These are phyloP conservation scores for Muscicapa adusta DNA, from an alignment of 2,113 vertebrate species.

Conservation along the genomic window DNA sequence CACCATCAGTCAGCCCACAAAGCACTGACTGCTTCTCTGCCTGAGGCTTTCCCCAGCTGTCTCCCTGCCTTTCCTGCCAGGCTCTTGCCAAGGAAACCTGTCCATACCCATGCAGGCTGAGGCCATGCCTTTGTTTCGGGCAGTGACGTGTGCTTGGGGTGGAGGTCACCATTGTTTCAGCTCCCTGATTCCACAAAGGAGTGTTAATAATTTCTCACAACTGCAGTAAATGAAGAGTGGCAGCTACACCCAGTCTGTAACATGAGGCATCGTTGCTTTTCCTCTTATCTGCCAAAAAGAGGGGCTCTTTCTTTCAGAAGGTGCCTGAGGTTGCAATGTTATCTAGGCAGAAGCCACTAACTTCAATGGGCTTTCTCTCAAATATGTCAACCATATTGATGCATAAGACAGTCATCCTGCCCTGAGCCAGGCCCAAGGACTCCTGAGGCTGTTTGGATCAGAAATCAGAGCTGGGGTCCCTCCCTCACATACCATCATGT, in stretches of 20 bases:
- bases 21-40: not conserved
- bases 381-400: not conserved
- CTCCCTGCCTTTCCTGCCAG: conserved; percentile 16
- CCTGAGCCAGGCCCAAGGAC: not conserved
- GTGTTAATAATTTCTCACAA: conserved; percentile 15
- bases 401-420: not conserved
- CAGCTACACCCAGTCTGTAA: not conserved
- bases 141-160: conserved; percentile 41
- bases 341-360: not conserved
- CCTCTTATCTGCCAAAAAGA: not conserved
- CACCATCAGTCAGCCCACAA: not conserved
- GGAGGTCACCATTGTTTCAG: conserved; percentile 49
- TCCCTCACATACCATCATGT: fast-evolving
- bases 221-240: conserved; percentile 2
- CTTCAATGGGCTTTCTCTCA: not conserved
- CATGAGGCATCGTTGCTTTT: not conserved
- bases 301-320: not conserved
- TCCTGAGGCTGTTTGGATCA: not conserved
- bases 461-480: not conserved
- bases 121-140: conserved; percentile 38
- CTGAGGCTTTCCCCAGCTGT: not conserved
- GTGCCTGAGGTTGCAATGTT: not conserved
- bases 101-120: conserved; percentile 30
- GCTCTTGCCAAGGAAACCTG: conserved; percentile 37
- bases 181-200: conserved; percentile 42